A percentile compares a stretch with the other conserved stretches of the same genome.
Evolutionary conservation across 2,888 invertebrate species (phyloP).

Genomic region (Osmoderma eremita): DNA sequence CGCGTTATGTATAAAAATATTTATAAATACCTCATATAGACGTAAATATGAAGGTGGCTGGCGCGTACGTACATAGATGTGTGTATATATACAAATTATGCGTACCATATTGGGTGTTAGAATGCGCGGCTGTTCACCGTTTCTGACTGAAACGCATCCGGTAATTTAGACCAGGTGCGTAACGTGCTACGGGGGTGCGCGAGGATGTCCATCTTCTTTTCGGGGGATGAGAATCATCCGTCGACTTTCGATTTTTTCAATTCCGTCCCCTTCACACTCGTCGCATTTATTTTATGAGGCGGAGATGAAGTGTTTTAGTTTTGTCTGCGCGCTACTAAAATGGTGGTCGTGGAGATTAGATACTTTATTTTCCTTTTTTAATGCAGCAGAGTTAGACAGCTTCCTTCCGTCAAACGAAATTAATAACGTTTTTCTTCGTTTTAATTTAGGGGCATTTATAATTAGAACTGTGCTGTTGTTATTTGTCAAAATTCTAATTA

Average conservation of each 20-base stretch:
- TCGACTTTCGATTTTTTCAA: constrained; percentile 24
- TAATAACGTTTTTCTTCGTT: constrained; percentile 1
- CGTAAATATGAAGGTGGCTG: background rate
- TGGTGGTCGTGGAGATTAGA: constrained; percentile 8
- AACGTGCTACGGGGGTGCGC: background rate
- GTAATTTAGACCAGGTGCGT: constrained; percentile 31
- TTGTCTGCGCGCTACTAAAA: constrained; percentile 17
- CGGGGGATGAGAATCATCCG: constrained; percentile 24
- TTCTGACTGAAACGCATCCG: constrained; percentile 28
- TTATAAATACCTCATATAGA: constrained; percentile 28
- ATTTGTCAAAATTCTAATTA: constrained; percentile 23
- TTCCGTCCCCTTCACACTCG: background rate
- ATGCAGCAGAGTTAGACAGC: constrained; percentile 2
- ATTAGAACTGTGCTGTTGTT: background rate
- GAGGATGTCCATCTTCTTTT: constrained; percentile 22
- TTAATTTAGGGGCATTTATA: background rate
- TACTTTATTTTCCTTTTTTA: constrained; percentile 19
- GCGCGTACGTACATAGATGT: background rate
- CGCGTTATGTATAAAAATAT: constrained; percentile 22
- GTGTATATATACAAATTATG: background rate
- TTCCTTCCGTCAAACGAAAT: constrained; percentile 4
- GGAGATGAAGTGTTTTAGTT: constrained; percentile 31
- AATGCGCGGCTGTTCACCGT: constrained; percentile 14
- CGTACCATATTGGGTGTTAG: constrained; percentile 30
- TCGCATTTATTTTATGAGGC: constrained; percentile 16